Conservation (phyloP, 2,888 invertebrate species). For the Tanytarsus gracilentus region DNA sequence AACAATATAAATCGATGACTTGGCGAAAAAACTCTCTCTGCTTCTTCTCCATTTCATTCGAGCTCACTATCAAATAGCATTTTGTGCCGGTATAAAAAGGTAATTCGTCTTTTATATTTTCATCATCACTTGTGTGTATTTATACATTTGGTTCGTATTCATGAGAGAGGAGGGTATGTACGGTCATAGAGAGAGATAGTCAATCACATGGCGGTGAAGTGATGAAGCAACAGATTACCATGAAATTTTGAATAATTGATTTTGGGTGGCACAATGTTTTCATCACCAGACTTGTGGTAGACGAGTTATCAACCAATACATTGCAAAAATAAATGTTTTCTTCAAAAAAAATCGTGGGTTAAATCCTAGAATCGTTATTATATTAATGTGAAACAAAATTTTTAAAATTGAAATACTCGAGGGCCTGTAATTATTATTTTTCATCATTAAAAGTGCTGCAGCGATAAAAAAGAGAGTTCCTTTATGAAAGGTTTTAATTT, state of each 20-base stretch:
- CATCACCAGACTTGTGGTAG: no score
- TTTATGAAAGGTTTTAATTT: no score
- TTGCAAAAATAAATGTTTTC: neutral
- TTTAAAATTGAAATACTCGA: no score
- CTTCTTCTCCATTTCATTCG: neutral
- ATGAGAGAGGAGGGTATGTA: neutral
- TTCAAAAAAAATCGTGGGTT: neutral
- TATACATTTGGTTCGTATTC: no score
- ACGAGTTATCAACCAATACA: no score
- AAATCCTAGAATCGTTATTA: no score
- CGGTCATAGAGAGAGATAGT: neutral
- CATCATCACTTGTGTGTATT: no score
- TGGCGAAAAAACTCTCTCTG: neutral
- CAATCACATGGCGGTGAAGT: neutral
- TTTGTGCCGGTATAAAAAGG: neutral
- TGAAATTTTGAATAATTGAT: neutral
- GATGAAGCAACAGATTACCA: neutral
- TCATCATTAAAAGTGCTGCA: no score
- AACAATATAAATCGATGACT: slow-evolving; percentile 23
- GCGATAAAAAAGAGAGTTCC: no score
- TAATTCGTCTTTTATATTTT: neutral
- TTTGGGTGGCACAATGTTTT: neutral
- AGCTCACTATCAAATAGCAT: neutral
- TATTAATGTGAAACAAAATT: no score
- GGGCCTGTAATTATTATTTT: no score